Evolutionary conservation across 1,140 invertebrate genomes (phyloP).

Genomic region (Tetragnatha versicolor): DNA sequence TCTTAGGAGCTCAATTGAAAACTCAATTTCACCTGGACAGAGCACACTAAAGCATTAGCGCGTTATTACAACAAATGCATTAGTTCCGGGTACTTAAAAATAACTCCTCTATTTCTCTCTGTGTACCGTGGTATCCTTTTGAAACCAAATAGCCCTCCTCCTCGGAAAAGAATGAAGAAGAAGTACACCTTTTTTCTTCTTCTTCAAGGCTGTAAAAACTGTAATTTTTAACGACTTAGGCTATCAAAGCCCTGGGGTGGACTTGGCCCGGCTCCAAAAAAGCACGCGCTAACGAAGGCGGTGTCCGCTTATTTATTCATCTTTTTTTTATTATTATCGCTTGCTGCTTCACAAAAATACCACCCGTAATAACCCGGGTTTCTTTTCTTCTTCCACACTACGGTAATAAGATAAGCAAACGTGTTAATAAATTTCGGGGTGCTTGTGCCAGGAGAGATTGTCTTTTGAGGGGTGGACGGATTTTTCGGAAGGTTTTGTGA

Average conservation of each 20-base stretch:
- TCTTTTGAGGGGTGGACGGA: neutral
- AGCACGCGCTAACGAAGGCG: neutral
- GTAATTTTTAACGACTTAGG: conserved; percentile 15
- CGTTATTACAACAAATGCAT: no score
- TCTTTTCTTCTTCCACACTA: no score
- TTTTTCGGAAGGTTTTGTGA: no score
- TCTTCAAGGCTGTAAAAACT: neutral
- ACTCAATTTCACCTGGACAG: no score
- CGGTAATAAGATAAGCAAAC: neutral
- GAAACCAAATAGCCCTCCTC: neutral
- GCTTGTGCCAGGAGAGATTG: neutral
- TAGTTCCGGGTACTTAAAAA: no score
- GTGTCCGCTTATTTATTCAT: neutral
- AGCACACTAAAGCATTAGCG: no score
- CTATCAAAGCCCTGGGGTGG: neutral
- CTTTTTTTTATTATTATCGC: neutral
- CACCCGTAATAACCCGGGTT: neutral
- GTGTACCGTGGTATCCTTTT: no score
- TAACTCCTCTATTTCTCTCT: no score
- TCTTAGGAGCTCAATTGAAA: no score
- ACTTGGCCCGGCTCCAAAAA: neutral
- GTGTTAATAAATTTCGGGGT: conserved; percentile 4
- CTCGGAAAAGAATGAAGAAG: no score
- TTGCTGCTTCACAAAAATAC: neutral
- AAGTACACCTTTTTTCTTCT: neutral